Base-by-base conservation (phyloP, 2,797 vertebrate species). In the Cirrhinus molitorella region DNA sequence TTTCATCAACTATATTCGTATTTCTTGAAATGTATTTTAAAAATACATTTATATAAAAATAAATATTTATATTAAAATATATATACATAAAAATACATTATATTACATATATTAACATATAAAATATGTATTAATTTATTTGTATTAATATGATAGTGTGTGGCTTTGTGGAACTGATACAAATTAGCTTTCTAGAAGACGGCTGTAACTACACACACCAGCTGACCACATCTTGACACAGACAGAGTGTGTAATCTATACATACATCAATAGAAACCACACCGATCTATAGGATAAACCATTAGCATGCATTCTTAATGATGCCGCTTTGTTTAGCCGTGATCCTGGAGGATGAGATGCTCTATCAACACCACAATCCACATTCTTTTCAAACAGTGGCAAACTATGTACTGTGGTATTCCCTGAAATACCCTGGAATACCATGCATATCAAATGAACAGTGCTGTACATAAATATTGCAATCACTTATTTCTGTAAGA, bases 301-400 rank as follows among this genome's bases (percentile, higher is more conserved):
- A 81, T 76, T 70, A 70, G 51, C 79, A 70, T 76, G 72, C 65
- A 70, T 85, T 49, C 31, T 59, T 81, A 76, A 85, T 65, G 84
- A 77, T 10, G 23, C 5, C 4, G 61, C 55, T 57, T 51, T 80
- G 55, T 68, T 74, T 49, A 74, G n/a, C 49, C 7, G 14, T 19
- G 25, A 57, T 65, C 12, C 17, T 63, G 45, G 4, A 49, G 13
- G 7, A 45, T 51, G 14, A 72, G 23, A 55, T 59, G 51, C 5
- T 49, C 49, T 23, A 37, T 34, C 40, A 49, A 37, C 57, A 63
- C 47, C 19, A 67, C 28, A 25, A 51, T 25, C 9, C 51, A 1
- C 3, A 34, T 81, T 71, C 25, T 19, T 61, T 23, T 11, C 4
- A 28, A 67, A 53, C n/a, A 67, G 10, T 4, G n/a, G 49, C 19